Evolutionary conservation across 2,797 vertebrate species (phyloP), one percentile per base, ranked within the genome.

Genomic region (Gymnodraco acuticeps): DNA sequence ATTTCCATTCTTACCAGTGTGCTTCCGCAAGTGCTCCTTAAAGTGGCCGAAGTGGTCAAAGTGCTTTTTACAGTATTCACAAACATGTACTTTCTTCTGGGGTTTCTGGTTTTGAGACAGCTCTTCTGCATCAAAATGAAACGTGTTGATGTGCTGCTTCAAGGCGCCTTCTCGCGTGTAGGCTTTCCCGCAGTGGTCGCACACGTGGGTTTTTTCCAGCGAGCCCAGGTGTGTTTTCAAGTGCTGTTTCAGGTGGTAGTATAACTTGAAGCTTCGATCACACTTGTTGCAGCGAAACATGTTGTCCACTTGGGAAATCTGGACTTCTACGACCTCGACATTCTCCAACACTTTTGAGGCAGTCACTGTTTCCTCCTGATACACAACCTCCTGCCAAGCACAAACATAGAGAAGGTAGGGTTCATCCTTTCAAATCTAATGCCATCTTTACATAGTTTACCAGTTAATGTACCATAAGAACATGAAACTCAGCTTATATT

Each of bases 11-110:
- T 95, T 92, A 99, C 98, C 98, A 78, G 98, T 99, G 91, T 99
- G 98, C 76, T 99, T 99, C 68, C 98, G 93, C 67, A 99, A 93
- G 78, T 99, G 98, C 75, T 99, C 98, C 93, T 99, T 99, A 93
- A 99, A 99, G 90, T 99, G 98, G n/a, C 98, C 98, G 15, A 99
- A 99, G 89, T 99, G 98, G 82, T 99, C 97, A 85, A 99, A 99
- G 85, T 98, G 96, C 85, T 99, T 99, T 48, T 96, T 96, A 82
- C 98, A 99, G 89, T 98, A 99, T 88, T 98, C 97, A 92, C 98
- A 99, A 76, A 98, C 88, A 9, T 99, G 98, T 86, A 99, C 97
- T 93, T 97, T 99, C 94, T 99, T 99, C 90, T 96, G 96, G 71
- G 96, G 95, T 82, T 96, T 97, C 86, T 97, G 97, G 86, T 96